Percentiles rank a stretch among this genome's conserved stretches.
Conservation (phyloP, 2,113 vertebrate species). For the Platanista minor region DNA sequence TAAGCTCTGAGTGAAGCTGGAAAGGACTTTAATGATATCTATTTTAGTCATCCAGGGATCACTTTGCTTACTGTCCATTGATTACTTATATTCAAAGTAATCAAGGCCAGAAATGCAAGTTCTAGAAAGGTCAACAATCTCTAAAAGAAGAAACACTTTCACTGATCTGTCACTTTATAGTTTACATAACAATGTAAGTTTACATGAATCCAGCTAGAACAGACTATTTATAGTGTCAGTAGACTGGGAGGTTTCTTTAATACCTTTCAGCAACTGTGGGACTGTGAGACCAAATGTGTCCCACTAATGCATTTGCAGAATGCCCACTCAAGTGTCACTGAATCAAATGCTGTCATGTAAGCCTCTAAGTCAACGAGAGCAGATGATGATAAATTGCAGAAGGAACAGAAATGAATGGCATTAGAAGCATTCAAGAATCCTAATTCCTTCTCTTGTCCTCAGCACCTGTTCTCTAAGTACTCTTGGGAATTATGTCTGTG, state of each 20-base stretch:
- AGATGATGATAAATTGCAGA: not conserved
- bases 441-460: not conserved
- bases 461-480: slow-evolving; percentile 7
- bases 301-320: not conserved
- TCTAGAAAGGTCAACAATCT: slow-evolving; percentile 12
- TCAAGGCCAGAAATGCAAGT: slow-evolving; percentile 28
- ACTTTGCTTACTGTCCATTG: not conserved
- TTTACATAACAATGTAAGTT: not conserved
- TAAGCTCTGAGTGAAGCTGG: not conserved
- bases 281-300: slow-evolving; percentile 31
- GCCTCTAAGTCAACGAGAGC: not conserved
- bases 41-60: not conserved
- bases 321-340: not conserved
- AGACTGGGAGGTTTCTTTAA: not conserved
- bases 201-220: not conserved
- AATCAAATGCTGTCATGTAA: not conserved
- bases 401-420: not conserved
- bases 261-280: not conserved
- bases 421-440: not conserved
- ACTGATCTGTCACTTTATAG: not conserved
- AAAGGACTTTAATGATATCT: not conserved
- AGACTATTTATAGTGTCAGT: not conserved
- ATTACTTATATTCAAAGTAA: slow-evolving; percentile 17
- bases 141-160: slow-evolving; percentile 37
- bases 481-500: not conserved